phyloP scores from a whole-genome alignment of 2,113 vertebrate species.

The Urocolius indicus region DNA sequence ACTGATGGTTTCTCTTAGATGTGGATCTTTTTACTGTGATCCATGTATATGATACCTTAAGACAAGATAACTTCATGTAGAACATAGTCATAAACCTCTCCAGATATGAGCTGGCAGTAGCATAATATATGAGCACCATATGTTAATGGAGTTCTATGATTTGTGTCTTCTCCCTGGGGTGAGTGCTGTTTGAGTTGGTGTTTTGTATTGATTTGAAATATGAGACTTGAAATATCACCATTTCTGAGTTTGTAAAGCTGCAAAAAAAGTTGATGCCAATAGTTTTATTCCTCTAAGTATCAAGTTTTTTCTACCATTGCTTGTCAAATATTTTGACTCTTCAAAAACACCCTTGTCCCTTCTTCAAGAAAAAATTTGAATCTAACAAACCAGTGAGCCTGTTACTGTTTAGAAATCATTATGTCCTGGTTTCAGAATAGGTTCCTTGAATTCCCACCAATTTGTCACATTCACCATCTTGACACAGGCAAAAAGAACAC shows the following conservation, averaged over 20 bases:
- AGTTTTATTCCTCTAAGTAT: background rate
- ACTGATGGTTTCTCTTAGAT: background rate
- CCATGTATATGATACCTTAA: constrained; percentile 15
- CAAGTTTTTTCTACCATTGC: background rate
- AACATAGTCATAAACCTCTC: constrained; percentile 30
- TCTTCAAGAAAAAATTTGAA: background rate
- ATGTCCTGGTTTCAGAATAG: background rate
- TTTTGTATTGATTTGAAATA: constrained; percentile 8
- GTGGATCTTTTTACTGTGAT: constrained; percentile 3
- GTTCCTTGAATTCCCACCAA: background rate
- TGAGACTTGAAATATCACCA: rapidly evolving
- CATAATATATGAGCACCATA: constrained; percentile 8
- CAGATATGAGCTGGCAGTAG: background rate
- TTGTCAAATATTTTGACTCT: background rate
- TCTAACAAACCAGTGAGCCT: background rate
- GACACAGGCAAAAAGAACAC: background rate
- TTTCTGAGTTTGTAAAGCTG: background rate
- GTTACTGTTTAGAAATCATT: background rate
- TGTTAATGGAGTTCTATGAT: constrained; percentile 14
- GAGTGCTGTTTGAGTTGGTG: background rate
- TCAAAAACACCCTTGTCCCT: background rate
- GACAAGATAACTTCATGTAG: constrained; percentile 38
- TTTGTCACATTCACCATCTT: background rate
- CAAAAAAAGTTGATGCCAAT: background rate
- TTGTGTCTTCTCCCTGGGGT: background rate